Evolutionary conservation across 2,797 vertebrate genomes (phyloP), one percentile per base, ranked within the genome.

Genomic region (Mionectes olivaceus): DNA sequence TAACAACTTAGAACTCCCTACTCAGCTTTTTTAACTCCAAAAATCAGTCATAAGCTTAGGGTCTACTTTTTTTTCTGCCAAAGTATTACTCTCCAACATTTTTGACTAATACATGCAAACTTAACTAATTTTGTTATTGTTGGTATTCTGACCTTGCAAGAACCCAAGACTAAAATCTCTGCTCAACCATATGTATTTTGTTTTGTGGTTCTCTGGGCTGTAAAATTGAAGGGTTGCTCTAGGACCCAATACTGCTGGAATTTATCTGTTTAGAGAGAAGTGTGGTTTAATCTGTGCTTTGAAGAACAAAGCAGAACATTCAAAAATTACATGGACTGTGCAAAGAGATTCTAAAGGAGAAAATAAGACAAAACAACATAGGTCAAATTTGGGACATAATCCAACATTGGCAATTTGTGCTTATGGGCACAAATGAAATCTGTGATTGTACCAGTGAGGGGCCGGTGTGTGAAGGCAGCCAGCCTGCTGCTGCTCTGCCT

Each of bases 141-240:
- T 81, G 33, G 52, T 90, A 57, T 79, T 93, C 77, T 90, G 87
- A 84, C 74, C 74, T 93, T 89, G 39, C 37, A 90, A 87, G 90
- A 94, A 55, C n/a, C 14, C 59, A 74, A 37, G 30, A 82, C 64
- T 60, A 70, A 84, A 94, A 88, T 74, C 52, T 76, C 28, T 84
- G n/a, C 56, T 91, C 56, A 80, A 53, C 63, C 49, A 11, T 87
- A 53, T 91, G 75, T 78, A 35, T 57, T 95, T 91, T 49, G 82
- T 93, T 70, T 94, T 91, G 93, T 84, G 90, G 89, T 41, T 81
- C 61, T 92, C 85, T 86, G 89, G 83, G 90, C 83, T 91, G 77
- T 77, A 21, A 96, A 95, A 96, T 93, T 94, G 80, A 81, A 94
- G 77, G 85, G 83, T 94, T 95, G 70, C 41, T 96, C 27, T 74